Percentiles rank a stretch among this genome's conserved stretches.
phyloP scores from a whole-genome alignment of 2,888 invertebrate genomes.

The Creontiades dilutus region DNA sequence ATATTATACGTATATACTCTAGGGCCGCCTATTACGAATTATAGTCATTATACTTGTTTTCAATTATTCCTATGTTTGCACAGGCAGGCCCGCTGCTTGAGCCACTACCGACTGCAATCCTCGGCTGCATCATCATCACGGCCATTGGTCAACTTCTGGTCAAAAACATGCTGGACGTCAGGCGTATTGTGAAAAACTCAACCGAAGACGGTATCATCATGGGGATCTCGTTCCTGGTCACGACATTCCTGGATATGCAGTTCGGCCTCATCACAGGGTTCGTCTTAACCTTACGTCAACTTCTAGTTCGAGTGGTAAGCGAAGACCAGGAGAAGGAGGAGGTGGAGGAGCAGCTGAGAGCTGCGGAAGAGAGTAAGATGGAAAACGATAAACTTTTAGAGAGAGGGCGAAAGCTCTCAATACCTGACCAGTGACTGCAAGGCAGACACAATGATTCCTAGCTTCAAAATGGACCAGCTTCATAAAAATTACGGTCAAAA shows the following conservation, averaged over 20 bases:
- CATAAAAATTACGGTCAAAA: too few relatives aligned
- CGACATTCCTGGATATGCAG: slow-evolving; percentile 66
- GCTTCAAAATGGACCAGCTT: too few relatives aligned
- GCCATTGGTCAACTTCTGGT: slow-evolving; percentile 70
- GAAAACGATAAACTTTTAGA: slow-evolving; percentile 47
- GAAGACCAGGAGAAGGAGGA: slow-evolving; percentile 51
- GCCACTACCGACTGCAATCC: slow-evolving; percentile 71
- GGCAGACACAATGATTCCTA: neutral
- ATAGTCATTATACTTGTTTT: too few relatives aligned
- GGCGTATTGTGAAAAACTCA: slow-evolving; percentile 52
- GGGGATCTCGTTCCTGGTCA: slow-evolving; percentile 56
- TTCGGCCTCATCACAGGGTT: slow-evolving; percentile 72
- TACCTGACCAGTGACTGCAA: neutral
- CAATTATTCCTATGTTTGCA: neutral
- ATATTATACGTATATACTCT: too few relatives aligned
- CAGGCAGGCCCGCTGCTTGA: slow-evolving; percentile 72
- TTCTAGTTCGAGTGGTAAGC: slow-evolving; percentile 69
- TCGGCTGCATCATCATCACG: slow-evolving; percentile 72
- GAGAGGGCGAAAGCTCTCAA: neutral
- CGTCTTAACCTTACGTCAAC: slow-evolving; percentile 68
- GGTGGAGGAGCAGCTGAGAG: neutral
- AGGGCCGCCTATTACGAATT: too few relatives aligned
- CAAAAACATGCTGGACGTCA: slow-evolving; percentile 55
- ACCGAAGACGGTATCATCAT: slow-evolving; percentile 69
- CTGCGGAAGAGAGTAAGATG: neutral